Percentiles rank a stretch among this genome's conserved stretches.
phyloP scores from a whole-genome alignment of 2,797 vertebrate genomes.

The Pseudomugil gertrudae region DNA sequence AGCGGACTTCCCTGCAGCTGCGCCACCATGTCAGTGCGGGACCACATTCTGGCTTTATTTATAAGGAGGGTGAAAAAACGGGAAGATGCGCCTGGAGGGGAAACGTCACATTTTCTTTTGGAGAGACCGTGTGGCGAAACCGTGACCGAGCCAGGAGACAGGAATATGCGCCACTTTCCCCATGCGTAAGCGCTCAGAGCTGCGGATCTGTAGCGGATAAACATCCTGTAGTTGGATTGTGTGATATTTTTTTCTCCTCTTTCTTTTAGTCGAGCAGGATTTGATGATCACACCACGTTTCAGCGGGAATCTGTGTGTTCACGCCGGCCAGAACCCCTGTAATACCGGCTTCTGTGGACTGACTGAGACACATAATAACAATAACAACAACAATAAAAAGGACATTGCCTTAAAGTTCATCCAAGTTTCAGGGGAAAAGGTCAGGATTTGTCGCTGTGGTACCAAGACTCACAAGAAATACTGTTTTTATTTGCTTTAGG shows the following conservation, averaged over 20 bases:
- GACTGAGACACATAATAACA: slow-evolving; percentile 15
- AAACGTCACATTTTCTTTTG: slow-evolving; percentile 70
- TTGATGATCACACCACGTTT: slow-evolving; percentile 54
- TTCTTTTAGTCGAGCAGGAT: slow-evolving; percentile 35
- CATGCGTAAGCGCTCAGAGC: slow-evolving; percentile 37
- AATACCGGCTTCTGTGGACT: slow-evolving; percentile 44
- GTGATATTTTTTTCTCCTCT: background rate
- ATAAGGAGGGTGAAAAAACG: slow-evolving; percentile 31
- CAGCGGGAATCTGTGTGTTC: slow-evolving; percentile 52
- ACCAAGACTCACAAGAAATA: slow-evolving; percentile 1
- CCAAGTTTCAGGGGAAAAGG: slow-evolving; percentile 22
- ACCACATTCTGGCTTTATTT: slow-evolving; percentile 48
- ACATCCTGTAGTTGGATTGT: slow-evolving; percentile 44
- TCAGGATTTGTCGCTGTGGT: background rate
- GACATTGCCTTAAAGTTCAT: slow-evolving; percentile 63
- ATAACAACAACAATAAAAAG: background rate
- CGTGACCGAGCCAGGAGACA: slow-evolving; percentile 55
- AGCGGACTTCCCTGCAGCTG: slow-evolving; percentile 25
- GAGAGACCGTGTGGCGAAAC: slow-evolving; percentile 58
- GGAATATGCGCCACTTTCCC: slow-evolving; percentile 61
- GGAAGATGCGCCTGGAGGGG: slow-evolving; percentile 59
- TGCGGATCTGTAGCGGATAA: slow-evolving; percentile 44
- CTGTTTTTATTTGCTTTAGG: background rate
- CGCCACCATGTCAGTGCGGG: slow-evolving; percentile 46
- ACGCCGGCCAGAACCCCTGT: slow-evolving; percentile 48